Base-by-base conservation (phyloP, 2,797 vertebrate genomes). In the Ctenochaetus hawaiiensis region DNA sequence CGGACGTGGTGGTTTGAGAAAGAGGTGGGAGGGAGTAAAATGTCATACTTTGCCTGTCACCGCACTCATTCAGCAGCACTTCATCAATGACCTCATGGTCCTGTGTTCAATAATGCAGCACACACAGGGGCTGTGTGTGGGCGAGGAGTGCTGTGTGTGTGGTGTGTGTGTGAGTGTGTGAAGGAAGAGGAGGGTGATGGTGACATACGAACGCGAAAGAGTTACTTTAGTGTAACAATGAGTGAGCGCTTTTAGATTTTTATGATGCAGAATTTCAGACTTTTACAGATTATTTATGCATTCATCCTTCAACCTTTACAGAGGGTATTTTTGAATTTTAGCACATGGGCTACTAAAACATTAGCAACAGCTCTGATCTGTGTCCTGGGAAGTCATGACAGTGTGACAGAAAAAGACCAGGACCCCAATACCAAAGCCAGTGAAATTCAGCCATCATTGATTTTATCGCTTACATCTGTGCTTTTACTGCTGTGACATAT, bases 1-100 rank as follows among this genome's bases (percentile, higher is more conserved):
- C 70, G 6, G 47, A 61, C 45, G 54, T n/a, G 37, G 70, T 65
- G 30, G 57, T 61, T 76, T 64, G 60, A 20, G 49, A 67, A 77
- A 69, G 53, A 60, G 37, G 59, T 80, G 78, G 75, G 77, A 76
- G 80, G 72, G 41, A 72, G 84, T 82, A 65, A 87, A 76, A 78
- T 81, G 65, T 82, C 77, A 67, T 70, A 72, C 56, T 73, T 67
- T 44, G 62, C 65, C 56, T 76, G 72, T 85, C 85, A 83, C 56
- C 26, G 11, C 41, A 18, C 66, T 79, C 49, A 49, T 83, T 81
- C 77, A 6, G 76, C 81, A 81, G 64, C 75, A 86, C 67, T 69
- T 89, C 84, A 89, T 87, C 78, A 72, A 66, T 89, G 85, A 90
- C 57, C 81, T 85, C 80, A 84, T 84, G 78, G 60, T 78, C 74